A percentile compares a stretch with the other conserved stretches of the same genome.
Evolutionary conservation across 2,113 vertebrate species (phyloP).

Genomic region (Cyrtonyx montezumae): DNA sequence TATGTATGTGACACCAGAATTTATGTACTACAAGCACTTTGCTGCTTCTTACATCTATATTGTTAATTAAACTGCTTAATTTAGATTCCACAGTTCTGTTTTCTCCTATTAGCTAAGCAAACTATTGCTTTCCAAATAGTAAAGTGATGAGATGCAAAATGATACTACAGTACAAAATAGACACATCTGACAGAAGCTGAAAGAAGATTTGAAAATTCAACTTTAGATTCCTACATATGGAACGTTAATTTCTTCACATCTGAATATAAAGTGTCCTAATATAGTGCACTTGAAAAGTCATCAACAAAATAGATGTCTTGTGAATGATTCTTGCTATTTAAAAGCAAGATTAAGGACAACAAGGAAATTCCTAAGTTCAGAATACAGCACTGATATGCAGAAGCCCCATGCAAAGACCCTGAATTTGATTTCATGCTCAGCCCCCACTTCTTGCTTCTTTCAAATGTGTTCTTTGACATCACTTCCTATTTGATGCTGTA

Average conservation of each 20-base stretch:
- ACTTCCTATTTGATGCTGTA: neutral
- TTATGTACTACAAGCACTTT: neutral
- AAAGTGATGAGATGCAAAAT: neutral
- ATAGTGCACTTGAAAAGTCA: neutral
- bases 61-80: constrained; percentile 6
- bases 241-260: neutral
- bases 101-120: neutral
- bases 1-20: neutral
- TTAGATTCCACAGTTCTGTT: neutral
- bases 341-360: neutral
- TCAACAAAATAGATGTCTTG: neutral
- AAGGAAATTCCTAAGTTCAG: neutral
- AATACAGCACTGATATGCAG: neutral
- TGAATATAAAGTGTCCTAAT: neutral
- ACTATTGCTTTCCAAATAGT: neutral
- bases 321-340: neutral
- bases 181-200: neutral
- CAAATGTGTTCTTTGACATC: neutral
- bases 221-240: neutral
- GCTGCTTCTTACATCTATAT: neutral
- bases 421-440: neutral
- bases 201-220: neutral
- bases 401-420: neutral
- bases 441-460: neutral
- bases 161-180: neutral